Base-by-base conservation (phyloP, 2,797 vertebrate species). In the Denticeps clupeoides region DNA sequence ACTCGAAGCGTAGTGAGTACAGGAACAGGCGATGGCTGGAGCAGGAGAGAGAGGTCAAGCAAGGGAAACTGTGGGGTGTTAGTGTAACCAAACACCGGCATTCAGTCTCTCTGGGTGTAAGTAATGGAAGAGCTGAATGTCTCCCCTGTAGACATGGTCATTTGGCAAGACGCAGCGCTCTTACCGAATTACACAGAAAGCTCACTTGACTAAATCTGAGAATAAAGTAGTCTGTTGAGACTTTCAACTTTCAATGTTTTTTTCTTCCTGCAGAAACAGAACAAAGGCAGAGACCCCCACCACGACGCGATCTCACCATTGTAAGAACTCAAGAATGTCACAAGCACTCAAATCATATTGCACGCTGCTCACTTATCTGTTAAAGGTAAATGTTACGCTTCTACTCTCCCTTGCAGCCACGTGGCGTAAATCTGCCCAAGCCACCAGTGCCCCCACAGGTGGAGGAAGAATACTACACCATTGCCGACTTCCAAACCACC, bases 391-490 rank as follows among this genome's bases (percentile, higher is more conserved):
- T 26, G 28, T 46, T 2, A 4, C 16, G 10, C 45, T 15, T 1
- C 1, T 12, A 6, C 44, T 12, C 1, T 28, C 9, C 54, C 18
- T 3, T 21, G 16, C 60, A 98, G 95, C 94, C 94, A 23, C 87
- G 95, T 41, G 92, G 94, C 28, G 41, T 86, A 60, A 89, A 93
- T 65, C 77, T 99, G 22, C 95, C 95, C 1, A 97, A 93, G 68
- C 95, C 94, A 0, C 95, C 95, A 1, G 64, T 87, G 41, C 88
- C 95, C 2, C 95, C 95, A 3, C 89, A 90, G 62, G 95, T 99
- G 33, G 93, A 99, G 62, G 94, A 97, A 53, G 95, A 99, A 48
- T 97, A 87, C 68, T 99, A 99, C 66, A 99, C 95, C 57, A 97
- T 99, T 0, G 91, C 95, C 7, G 92, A 97, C 58, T 98, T 98